A percentile compares a stretch with the other conserved stretches of the same genome.
Conservation (phyloP, 2,797 vertebrate genomes). For the Neomorphus geoffroyi region DNA sequence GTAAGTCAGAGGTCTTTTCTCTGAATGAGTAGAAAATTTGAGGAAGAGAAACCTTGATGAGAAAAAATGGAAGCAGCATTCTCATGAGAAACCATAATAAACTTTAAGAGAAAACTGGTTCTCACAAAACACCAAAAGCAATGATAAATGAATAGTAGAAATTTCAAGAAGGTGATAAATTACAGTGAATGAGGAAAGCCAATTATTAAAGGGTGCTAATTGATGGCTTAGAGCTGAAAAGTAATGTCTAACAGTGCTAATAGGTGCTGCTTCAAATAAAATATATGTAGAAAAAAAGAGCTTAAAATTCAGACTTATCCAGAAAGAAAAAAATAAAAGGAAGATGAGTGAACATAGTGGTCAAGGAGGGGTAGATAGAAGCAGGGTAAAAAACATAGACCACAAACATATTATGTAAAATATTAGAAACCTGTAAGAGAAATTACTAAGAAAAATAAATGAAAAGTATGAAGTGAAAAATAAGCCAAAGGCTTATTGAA, state of each 20-base stretch:
- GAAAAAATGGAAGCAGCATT: neutral
- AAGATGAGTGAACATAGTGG: rapidly evolving
- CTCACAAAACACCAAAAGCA: neutral
- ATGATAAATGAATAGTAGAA: neutral
- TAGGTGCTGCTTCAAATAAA: neutral
- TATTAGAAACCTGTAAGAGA: neutral
- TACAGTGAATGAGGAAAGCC: neutral
- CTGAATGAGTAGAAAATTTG: neutral
- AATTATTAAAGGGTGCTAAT: constrained; percentile 15
- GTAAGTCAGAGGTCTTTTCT: neutral
- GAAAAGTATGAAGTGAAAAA: neutral
- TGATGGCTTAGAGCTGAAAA: neutral
- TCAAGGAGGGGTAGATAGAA: neutral
- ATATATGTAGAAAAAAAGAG: neutral
- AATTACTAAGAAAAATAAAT: neutral
- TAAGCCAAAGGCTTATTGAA: neutral
- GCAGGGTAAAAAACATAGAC: neutral
- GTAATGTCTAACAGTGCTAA: neutral
- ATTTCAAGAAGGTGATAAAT: neutral
- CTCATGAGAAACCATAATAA: neutral
- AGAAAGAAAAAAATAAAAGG: neutral
- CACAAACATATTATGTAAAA: neutral
- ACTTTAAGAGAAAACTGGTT: neutral
- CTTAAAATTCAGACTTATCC: neutral
- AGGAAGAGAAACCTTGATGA: neutral